These are phyloP conservation scores for Sitodiplosis mosellana DNA, from an alignment of 1,140 invertebrate genomes.

Conservation along the genomic window DNA sequence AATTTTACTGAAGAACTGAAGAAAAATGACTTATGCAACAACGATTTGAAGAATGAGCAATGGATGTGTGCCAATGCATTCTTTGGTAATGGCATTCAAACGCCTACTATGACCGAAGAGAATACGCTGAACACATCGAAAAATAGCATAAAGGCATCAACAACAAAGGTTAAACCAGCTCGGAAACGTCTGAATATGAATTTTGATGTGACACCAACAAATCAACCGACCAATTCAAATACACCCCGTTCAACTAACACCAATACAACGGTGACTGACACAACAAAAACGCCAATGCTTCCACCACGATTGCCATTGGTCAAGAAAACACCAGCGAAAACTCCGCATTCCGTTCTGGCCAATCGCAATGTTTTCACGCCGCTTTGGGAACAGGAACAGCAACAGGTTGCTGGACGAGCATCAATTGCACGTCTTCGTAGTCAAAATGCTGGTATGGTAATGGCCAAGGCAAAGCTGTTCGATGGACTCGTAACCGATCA, in stretches of 20 bases:
- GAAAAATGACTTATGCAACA: no score
- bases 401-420: conserved; percentile 27
- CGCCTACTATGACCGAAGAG: background rate
- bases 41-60: background rate
- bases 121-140: no score
- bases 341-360: conserved; percentile 4
- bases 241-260: background rate
- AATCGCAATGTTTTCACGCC: conserved; percentile 8
- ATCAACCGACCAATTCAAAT: background rate
- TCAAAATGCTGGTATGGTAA: conserved; percentile 48
- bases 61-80: background rate
- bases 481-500: conserved; percentile 25
- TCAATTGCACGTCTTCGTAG: conserved; percentile 39
- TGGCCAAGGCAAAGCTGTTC: conserved; percentile 43
- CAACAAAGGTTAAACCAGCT: background rate
- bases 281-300: conserved; percentile 1
- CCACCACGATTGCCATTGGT: conserved; percentile 1
- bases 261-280: background rate
- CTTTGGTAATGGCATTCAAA: background rate
- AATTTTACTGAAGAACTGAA: no score
- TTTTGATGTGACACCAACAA: background rate
- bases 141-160: background rate
- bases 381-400: conserved; percentile 7
- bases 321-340: conserved; percentile 2
- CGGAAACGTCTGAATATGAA: background rate